Evolutionary conservation across 1,140 invertebrate species (phyloP).

Genomic region (Luehdorfia chinensis): DNA sequence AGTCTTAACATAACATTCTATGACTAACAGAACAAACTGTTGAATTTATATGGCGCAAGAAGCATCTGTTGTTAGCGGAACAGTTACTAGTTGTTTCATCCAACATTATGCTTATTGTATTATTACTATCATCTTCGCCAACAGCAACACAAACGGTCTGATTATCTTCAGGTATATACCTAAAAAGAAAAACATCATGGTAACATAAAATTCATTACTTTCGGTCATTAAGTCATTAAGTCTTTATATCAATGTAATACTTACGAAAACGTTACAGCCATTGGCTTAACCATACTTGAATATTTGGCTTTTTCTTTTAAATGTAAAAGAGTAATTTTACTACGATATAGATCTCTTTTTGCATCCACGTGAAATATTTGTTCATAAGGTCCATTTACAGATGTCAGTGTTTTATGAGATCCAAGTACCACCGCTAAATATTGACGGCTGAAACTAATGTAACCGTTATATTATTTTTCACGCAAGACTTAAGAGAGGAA

Average conservation of each 20-base stretch:
- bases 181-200: slow-evolving; percentile 22
- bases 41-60: slow-evolving; percentile 36
- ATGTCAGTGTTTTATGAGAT: slow-evolving; percentile 75
- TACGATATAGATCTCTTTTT: slow-evolving; percentile 71
- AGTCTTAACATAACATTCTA: no score
- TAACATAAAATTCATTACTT: neutral
- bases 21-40: slow-evolving; percentile 61
- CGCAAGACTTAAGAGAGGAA: no score
- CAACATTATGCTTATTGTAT: slow-evolving; percentile 64
- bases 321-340: slow-evolving; percentile 79
- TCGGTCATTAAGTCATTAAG: no score
- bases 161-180: slow-evolving; percentile 35
- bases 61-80: slow-evolving; percentile 76
- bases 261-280: slow-evolving; percentile 68
- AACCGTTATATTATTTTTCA: no score
- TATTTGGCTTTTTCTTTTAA: slow-evolving; percentile 76
- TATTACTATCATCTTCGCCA: slow-evolving; percentile 60
- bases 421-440: slow-evolving; percentile 83
- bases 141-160: slow-evolving; percentile 77
- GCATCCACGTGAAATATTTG: slow-evolving; percentile 79
- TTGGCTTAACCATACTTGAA: slow-evolving; percentile 81
- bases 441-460: slow-evolving; percentile 76
- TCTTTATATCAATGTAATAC: slow-evolving; percentile 27
- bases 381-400: slow-evolving; percentile 82
- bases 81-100: slow-evolving; percentile 72